These are phyloP conservation scores for Drosophila kanekoi DNA, from an alignment of 2,888 invertebrate genomes.

Conservation along the genomic window DNA sequence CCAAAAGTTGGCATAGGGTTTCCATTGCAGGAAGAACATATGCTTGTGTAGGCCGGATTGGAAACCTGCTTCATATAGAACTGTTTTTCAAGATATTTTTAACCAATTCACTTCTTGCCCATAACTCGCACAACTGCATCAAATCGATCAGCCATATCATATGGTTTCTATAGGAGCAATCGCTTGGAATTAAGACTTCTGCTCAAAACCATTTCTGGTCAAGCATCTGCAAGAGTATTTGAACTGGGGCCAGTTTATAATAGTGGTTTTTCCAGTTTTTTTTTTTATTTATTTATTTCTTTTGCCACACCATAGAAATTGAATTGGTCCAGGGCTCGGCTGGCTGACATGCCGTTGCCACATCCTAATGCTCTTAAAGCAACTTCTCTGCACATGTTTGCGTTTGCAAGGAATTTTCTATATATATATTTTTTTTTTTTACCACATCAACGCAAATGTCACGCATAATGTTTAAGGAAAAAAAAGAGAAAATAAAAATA, in stretches of 20 bases:
- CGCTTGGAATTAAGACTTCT: too few species aligned
- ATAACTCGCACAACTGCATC: too few species aligned
- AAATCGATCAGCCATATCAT: too few species aligned
- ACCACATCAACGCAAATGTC: conserved; percentile 71
- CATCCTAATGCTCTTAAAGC: conserved; percentile 43
- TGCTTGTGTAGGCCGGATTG: too few species aligned
- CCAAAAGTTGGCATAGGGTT: too few species aligned
- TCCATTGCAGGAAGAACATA: too few species aligned
- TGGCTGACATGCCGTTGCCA: conserved; percentile 39
- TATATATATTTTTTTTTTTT: conserved; percentile 18
- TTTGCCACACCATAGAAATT: conserved; percentile 3
- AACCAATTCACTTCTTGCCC: too few species aligned
- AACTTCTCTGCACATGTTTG: conserved; percentile 25
- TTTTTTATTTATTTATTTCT: not conserved
- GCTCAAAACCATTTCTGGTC: too few species aligned
- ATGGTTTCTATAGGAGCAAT: too few species aligned
- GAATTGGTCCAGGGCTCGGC: conserved; percentile 31
- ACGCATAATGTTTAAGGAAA: conserved; percentile 70
- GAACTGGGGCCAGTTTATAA: not conserved
- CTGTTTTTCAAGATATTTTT: too few species aligned
- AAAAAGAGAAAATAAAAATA: conserved; percentile 18
- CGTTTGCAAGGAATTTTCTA: conserved; percentile 19
- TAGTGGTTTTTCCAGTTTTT: too few species aligned
- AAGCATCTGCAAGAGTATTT: not conserved
- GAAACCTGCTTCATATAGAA: too few species aligned